A percentile compares a stretch with the other conserved stretches of the same genome.
These are phyloP conservation scores for Metacarcinus magister DNA, from an alignment of 2,888 invertebrate species.

Conservation along the genomic window DNA sequence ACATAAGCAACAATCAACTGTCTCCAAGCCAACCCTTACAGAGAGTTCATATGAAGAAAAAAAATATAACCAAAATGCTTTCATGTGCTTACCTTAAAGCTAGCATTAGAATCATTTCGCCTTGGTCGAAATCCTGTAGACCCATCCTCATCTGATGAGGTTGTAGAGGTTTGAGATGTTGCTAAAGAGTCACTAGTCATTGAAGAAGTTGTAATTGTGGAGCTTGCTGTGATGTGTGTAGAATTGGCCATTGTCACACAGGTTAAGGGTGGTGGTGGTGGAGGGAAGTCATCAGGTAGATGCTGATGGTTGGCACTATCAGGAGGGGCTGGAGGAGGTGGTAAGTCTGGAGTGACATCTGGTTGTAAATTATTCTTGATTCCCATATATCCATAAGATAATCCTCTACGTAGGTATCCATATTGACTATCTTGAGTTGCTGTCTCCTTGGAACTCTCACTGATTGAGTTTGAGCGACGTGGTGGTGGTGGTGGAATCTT, in stretches of 20 bases:
- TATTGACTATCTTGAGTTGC: slow-evolving; percentile 65
- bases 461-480: slow-evolving; percentile 84
- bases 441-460: slow-evolving; percentile 77
- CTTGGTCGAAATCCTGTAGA: slow-evolving; percentile 85
- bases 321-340: slow-evolving; percentile 82
- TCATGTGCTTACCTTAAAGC: slow-evolving; percentile 89
- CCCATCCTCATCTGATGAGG: slow-evolving; percentile 85
- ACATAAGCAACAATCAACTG: background rate
- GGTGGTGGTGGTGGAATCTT: slow-evolving; percentile 86
- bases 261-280: slow-evolving; percentile 84
- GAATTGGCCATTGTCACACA: slow-evolving; percentile 79
- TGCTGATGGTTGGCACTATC: slow-evolving; percentile 82
- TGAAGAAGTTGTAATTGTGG: slow-evolving; percentile 73
- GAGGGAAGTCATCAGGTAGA: slow-evolving; percentile 84
- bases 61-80: background rate
- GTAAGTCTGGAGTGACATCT: slow-evolving; percentile 81
- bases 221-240: slow-evolving; percentile 70
- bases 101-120: slow-evolving; percentile 92
- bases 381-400: slow-evolving; percentile 82
- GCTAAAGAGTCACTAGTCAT: slow-evolving; percentile 89
- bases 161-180: slow-evolving; percentile 90
- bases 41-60: background rate
- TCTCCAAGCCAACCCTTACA: background rate
- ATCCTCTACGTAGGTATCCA: slow-evolving; percentile 76
- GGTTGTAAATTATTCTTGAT: slow-evolving; percentile 80